phyloP scores from a whole-genome alignment of 2,113 vertebrate species.

The Brevimyrus niger region DNA sequence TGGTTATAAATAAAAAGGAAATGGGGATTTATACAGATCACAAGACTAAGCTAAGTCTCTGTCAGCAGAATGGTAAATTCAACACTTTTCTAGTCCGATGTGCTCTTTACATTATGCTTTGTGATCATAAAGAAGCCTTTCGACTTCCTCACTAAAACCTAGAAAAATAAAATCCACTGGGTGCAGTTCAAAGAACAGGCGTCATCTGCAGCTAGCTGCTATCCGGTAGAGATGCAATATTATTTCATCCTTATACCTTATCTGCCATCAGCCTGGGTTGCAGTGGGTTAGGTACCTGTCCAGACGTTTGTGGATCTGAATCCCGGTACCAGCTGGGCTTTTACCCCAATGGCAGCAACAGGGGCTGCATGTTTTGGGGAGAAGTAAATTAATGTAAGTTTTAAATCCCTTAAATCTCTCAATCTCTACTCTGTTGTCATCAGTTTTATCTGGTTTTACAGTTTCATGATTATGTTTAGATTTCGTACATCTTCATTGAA shows the following conservation, averaged over 20 bases:
- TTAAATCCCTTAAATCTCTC: not conserved
- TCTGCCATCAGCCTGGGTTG: not conserved
- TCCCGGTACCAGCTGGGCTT: not conserved
- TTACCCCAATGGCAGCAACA: not conserved
- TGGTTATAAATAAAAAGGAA: not conserved
- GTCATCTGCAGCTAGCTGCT: not conserved
- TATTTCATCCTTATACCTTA: not conserved
- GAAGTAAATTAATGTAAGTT: not conserved
- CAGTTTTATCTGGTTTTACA: not conserved
- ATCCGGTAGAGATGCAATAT: not conserved
- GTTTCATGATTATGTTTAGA: not conserved
- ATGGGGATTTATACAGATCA: not conserved
- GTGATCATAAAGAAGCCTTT: not conserved
- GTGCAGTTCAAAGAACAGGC: not conserved
- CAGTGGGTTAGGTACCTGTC: not conserved
- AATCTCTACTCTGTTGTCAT: not conserved
- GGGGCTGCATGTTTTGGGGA: not conserved
- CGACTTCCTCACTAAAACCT: not conserved
- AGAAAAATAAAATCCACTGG: not conserved
- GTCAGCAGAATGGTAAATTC: not conserved
- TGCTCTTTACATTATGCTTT: not conserved
- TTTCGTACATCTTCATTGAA: not conserved
- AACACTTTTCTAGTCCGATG: not conserved
- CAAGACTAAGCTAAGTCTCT: not conserved
- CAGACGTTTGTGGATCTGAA: not conserved